Percentiles rank a stretch among this genome's conserved stretches.
phyloP scores from a whole-genome alignment of 2,113 vertebrate species.

The Fulica atra region DNA sequence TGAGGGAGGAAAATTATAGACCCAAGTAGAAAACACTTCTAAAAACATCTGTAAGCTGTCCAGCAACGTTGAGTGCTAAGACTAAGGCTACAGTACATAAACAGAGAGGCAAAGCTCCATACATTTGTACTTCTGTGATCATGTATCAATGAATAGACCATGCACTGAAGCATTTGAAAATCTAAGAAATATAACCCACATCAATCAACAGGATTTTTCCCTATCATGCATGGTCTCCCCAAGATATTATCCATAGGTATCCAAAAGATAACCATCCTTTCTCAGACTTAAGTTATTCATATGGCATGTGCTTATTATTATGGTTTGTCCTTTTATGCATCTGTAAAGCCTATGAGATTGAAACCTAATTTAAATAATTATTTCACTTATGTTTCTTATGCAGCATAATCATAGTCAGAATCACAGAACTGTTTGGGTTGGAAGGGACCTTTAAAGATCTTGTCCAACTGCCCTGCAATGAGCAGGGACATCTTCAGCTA shows the following conservation, averaged over 20 bases:
- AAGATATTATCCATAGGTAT: not conserved
- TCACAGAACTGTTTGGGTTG: not conserved
- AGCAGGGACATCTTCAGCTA: not conserved
- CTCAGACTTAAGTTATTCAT: not conserved
- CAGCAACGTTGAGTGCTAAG: not conserved
- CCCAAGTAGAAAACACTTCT: not conserved
- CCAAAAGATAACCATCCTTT: not conserved
- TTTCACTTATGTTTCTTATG: not conserved
- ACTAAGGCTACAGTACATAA: not conserved
- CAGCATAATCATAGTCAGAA: not conserved
- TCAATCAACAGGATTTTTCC: not conserved
- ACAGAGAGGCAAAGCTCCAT: not conserved
- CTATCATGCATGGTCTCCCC: not conserved
- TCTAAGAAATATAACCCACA: not conserved
- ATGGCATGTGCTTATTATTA: not conserved
- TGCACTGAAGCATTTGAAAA: not conserved
- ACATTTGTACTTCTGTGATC: not conserved
- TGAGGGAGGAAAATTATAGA: too few relatives aligned
- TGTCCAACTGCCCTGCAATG: not conserved
- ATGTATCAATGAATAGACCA: not conserved
- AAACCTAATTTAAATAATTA: not conserved
- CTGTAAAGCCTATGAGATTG: not conserved
- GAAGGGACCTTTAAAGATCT: not conserved
- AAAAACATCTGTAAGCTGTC: not conserved
- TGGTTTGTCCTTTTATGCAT: not conserved